A percentile compares a stretch with the other conserved stretches of the same genome.
These are phyloP conservation scores for Thalassarche chlororhynchos DNA, from an alignment of 2,113 vertebrate genomes.

Conservation along the genomic window DNA sequence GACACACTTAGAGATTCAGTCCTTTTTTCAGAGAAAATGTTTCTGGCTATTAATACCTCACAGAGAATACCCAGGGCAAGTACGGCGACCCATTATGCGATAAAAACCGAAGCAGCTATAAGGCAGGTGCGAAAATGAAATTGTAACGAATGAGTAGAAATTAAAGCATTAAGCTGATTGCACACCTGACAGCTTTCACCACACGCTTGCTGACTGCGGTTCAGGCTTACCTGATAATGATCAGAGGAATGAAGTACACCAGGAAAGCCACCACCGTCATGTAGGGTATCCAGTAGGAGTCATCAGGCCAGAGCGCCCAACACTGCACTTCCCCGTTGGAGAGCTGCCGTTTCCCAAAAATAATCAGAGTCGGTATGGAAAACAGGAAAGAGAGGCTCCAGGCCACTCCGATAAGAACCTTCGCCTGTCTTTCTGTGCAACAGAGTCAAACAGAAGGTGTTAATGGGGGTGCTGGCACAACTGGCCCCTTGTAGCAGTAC, in stretches of 20 bases:
- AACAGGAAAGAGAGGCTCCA: slow-evolving; percentile 81
- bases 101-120: not conserved
- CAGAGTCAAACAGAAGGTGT: slow-evolving; percentile 10
- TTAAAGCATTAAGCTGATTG: not conserved
- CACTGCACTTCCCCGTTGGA: slow-evolving; percentile 79
- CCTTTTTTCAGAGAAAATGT: not conserved
- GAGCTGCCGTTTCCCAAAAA: slow-evolving; percentile 80
- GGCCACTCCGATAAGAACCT: slow-evolving; percentile 73
- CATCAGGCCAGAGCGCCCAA: slow-evolving; percentile 82
- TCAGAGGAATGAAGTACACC: slow-evolving; percentile 81
- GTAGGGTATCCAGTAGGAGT: slow-evolving; percentile 81
- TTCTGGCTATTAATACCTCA: not conserved
- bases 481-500: not conserved
- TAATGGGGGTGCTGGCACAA: not conserved
- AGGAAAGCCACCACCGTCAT: slow-evolving; percentile 81
- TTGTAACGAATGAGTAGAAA: not conserved
- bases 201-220: fast-evolving
- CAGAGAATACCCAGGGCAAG: not conserved
- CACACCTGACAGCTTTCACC: not conserved
- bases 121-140: not conserved
- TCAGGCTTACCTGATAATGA: slow-evolving; percentile 78
- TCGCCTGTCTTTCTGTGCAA: slow-evolving; percentile 78
- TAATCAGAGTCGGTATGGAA: slow-evolving; percentile 79
- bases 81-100: not conserved
- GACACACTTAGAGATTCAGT: not conserved